Conservation (phyloP, 2,797 vertebrate species). For the Micromesistius poutassou region DNA sequence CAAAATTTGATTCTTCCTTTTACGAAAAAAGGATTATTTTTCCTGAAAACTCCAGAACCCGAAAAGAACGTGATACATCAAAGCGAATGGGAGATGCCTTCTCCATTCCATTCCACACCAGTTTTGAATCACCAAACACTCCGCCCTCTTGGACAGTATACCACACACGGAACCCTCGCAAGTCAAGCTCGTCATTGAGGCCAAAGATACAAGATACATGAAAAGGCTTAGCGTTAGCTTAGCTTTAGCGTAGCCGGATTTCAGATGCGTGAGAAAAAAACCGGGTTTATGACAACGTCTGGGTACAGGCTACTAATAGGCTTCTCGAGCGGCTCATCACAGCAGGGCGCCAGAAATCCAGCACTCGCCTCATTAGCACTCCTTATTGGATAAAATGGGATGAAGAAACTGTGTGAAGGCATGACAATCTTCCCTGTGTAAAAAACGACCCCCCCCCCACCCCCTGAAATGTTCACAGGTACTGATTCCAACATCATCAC, state of each 20-base stretch:
- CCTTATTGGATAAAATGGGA: constrained; percentile 49
- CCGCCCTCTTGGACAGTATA: neutral
- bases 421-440: constrained; percentile 3
- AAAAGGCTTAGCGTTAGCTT: neutral
- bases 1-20: too few species aligned
- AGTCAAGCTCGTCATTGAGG: neutral
- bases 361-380: constrained; percentile 38
- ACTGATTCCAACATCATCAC: neutral
- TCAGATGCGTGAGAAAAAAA: constrained; percentile 36
- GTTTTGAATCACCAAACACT: neutral
- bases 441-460: neutral
- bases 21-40: neutral
- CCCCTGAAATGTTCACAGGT: neutral
- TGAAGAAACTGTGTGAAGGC: constrained; percentile 22
- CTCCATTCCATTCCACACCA: neutral
- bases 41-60: neutral
- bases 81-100: neutral
- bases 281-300: constrained; percentile 12
- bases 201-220: neutral
- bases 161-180: neutral
- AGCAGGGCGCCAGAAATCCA: constrained; percentile 27
- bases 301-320: constrained; percentile 42
- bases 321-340: constrained; percentile 33
- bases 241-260: constrained; percentile 10
- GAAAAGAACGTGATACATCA: neutral